phyloP scores from a whole-genome alignment of 2,113 vertebrate species.

The Pedetes capensis region DNA sequence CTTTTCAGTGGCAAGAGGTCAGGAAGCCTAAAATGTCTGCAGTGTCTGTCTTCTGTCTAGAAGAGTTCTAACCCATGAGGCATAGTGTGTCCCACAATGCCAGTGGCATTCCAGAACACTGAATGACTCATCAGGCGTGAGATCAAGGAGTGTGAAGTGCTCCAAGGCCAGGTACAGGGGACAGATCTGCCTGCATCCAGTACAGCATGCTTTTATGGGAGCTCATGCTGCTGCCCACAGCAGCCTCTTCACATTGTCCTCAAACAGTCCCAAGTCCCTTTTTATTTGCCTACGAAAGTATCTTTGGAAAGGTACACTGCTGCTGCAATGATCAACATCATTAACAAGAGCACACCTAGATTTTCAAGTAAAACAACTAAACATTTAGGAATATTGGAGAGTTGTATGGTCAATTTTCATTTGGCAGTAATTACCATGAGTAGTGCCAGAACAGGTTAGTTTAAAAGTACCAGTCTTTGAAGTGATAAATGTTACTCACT shows the following conservation, averaged over 20 bases:
- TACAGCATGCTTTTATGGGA: fast-evolving
- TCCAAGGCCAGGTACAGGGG: background rate
- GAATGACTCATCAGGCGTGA: background rate
- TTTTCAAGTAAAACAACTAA: background rate
- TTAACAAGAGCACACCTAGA: background rate
- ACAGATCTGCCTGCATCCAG: background rate
- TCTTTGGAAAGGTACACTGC: background rate
- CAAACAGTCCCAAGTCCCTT: background rate
- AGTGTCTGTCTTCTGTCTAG: too few species aligned
- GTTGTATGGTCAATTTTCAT: background rate
- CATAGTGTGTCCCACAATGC: background rate
- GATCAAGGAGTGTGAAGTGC: background rate
- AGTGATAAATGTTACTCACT: background rate
- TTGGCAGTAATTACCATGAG: background rate
- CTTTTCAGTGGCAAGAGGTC: background rate
- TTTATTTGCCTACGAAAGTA: background rate
- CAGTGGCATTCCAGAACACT: background rate
- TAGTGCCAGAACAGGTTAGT: background rate
- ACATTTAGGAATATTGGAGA: background rate
- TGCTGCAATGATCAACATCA: background rate
- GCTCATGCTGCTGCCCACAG: background rate
- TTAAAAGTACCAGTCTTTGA: background rate
- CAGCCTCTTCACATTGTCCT: background rate
- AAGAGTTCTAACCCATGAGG: background rate
- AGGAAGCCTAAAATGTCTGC: background rate